These are phyloP conservation scores for Drosophila atripex DNA, from an alignment of 2,888 invertebrate species.

Conservation along the genomic window DNA sequence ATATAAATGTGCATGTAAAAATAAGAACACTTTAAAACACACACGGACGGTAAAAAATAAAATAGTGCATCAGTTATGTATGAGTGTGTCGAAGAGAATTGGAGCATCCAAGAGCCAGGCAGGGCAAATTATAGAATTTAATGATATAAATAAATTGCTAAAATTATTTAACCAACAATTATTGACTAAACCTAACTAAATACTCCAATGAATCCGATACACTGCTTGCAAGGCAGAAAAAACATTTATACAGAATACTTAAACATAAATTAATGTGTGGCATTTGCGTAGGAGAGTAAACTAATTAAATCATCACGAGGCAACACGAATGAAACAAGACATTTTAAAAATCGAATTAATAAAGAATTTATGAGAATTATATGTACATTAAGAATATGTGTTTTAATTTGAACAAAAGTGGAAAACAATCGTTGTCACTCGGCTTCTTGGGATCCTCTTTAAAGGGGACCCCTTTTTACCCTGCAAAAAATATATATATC, in stretches of 20 bases:
- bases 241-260: conserved; percentile 60
- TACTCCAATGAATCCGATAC: conserved; percentile 38
- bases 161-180: conserved; percentile 68
- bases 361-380: conserved; percentile 81
- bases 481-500: too few relatives aligned
- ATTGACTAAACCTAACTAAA: conserved; percentile 53
- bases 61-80: conserved; percentile 43
- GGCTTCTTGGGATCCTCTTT: too few relatives aligned
- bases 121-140: conserved; percentile 79
- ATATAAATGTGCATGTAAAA: conserved; percentile 77
- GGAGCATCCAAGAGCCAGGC: conserved; percentile 57
- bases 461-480: too few relatives aligned
- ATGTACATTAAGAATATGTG: conserved; percentile 64
- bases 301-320: conserved; percentile 60
- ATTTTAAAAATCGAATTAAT: conserved; percentile 82
- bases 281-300: conserved; percentile 76
- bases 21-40: conserved; percentile 44
- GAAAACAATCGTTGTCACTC: too few relatives aligned
- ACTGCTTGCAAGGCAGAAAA: conserved; percentile 36
- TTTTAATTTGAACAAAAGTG: neutral
- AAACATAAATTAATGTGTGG: conserved; percentile 63
- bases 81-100: conserved; percentile 30
- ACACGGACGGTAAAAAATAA: conserved; percentile 1
- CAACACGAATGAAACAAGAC: conserved; percentile 52
- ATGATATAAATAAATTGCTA: conserved; percentile 61